A percentile compares a stretch with the other conserved stretches of the same genome.
These are phyloP conservation scores for Phymorhynchus buccinoides DNA, from an alignment of 1,140 invertebrate species.

Conservation along the genomic window DNA sequence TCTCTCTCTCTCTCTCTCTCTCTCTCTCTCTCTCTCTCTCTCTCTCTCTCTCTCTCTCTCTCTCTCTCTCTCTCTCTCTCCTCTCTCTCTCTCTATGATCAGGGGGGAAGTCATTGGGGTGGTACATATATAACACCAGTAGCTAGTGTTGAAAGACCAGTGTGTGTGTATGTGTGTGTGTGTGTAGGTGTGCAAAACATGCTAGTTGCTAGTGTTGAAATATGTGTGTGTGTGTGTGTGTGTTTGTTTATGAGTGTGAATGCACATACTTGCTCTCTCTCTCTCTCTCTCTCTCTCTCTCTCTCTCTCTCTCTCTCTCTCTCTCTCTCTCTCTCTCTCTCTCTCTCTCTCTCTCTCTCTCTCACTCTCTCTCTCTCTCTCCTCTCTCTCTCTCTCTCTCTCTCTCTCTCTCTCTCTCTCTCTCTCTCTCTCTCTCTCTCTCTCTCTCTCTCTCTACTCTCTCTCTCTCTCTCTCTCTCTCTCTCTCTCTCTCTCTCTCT, in stretches of 20 bases:
- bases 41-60: too few relatives aligned
- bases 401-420: slow-evolving; percentile 46
- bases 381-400: not conserved
- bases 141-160: too few relatives aligned
- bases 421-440: slow-evolving; percentile 42
- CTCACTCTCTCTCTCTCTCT: not conserved
- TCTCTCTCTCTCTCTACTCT: slow-evolving; percentile 5
- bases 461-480: not conserved
- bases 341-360: slow-evolving; percentile 19
- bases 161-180: too few relatives aligned
- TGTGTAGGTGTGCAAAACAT: too few relatives aligned
- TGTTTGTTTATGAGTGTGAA: too few relatives aligned
- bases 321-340: not conserved
- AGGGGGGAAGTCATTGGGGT: too few relatives aligned
- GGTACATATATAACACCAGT: too few relatives aligned
- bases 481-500: not conserved
- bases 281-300: not conserved
- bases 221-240: not conserved
- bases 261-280: too few relatives aligned
- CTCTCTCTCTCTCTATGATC: too few relatives aligned
- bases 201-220: not conserved
- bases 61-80: too few relatives aligned
- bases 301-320: not conserved
- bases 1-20: too few relatives aligned
- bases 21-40: too few relatives aligned